Base-by-base conservation (phyloP, 2,888 invertebrate species). In the Synanthedon formicaeformis region DNA sequence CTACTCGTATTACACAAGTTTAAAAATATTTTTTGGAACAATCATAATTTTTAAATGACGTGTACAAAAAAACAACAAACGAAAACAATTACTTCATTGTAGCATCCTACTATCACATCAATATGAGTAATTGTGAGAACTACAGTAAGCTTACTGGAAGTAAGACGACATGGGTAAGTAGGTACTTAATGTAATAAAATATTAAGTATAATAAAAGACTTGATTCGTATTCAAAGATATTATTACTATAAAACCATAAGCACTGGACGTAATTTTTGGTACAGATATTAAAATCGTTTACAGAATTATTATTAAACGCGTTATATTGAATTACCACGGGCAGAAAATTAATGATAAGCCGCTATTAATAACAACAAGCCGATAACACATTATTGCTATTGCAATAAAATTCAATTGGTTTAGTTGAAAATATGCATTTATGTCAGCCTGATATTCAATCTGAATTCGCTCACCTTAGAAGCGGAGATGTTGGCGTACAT, bases 401-500 rank as follows among this genome's bases (percentile, higher is more conserved):
- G 55, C 55, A 54, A 49, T 13, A 49, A 16, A 49, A 18, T n/a
- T n/a, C n/a, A n/a, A n/a, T 18, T 23, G 16, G 16, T 49, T 49
- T 49, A 60, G 61, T 57, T 54, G 59, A 62, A 60, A 62, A 63
- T 66, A 66, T 62, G 63, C 57, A 59, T 64, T 63, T 57, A 64
- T 60, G 61, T 65, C 65, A 62, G 60, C 54, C 61, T 64, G 59
- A 64, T 8, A 49, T 66, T 61, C 61, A 65, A 18, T n/a, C 11
- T 14, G 60, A 67, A 68, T 67, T 70, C 63, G 65, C 82, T 84
- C 75, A 86, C 86, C 86, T 87, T 80, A 81, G 81, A 69, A 76
- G 76, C 72, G 71, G 79, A 75, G 73, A 71, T 77, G 69, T 83
- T 87, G 86, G 87, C 84, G 81, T 82, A 81, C 86, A 86, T 86